Conservation (phyloP, 2,888 invertebrate species). For the Diarsia brunnea region DNA sequence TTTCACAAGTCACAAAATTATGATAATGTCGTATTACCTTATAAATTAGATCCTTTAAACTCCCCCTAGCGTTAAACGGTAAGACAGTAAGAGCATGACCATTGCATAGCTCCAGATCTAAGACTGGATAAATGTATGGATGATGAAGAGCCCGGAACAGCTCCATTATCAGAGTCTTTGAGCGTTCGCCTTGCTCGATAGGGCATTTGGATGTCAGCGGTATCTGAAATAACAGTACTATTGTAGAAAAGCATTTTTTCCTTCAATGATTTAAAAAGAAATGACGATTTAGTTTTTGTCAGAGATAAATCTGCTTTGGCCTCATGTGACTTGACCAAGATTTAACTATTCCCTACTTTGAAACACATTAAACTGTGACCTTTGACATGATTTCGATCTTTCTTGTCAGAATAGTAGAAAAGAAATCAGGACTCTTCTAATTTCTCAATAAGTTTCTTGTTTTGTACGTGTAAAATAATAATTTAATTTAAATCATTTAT, state of each 20-base stretch:
- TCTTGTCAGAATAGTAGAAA: not conserved
- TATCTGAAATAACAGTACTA: conserved; percentile 77
- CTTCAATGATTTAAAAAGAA: not conserved
- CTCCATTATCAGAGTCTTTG: conserved; percentile 93
- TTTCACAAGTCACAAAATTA: not conserved
- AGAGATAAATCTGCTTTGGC: not conserved
- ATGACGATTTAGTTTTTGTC: not conserved
- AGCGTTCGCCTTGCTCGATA: conserved; percentile 92
- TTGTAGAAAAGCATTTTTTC: not conserved
- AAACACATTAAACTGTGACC: not conserved
- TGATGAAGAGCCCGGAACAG: conserved; percentile 96
- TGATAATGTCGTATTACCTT: conserved; percentile 89
- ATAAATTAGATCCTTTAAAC: conserved; percentile 97
- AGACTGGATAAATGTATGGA: conserved; percentile 97
- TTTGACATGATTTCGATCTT: not conserved
- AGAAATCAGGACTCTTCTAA: not conserved
- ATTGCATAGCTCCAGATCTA: conserved; percentile 95
- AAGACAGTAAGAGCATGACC: conserved; percentile 94
- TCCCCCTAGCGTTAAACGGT: conserved; percentile 96
- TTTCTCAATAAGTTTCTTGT: not conserved
- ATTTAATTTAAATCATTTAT: not conserved
- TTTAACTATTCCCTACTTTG: not conserved
- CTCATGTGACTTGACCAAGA: not conserved
- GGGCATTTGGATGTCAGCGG: conserved; percentile 92
- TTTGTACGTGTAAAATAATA: not conserved